Percentiles rank a stretch among this genome's conserved stretches.
Evolutionary conservation across 2,113 vertebrate species (phyloP).

Genomic region (Leptocoma aspasia): DNA sequence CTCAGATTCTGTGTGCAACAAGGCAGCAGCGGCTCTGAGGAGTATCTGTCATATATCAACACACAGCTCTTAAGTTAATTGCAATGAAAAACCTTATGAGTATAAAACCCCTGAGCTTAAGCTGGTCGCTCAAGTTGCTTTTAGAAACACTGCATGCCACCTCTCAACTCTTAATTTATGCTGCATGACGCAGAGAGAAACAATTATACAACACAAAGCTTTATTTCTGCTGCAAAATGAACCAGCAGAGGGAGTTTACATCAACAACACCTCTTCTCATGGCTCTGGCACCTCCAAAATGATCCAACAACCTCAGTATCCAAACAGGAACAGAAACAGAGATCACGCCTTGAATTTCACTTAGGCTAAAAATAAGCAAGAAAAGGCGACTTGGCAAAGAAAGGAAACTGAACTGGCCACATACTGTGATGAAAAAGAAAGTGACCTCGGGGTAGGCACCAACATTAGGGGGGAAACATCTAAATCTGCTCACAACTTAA

Average conservation of each 20-base stretch:
- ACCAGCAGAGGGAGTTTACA: not conserved
- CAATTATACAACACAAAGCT: not conserved
- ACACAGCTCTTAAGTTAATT: not conserved
- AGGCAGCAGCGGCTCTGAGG: not conserved
- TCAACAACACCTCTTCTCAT: not conserved
- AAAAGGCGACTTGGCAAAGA: not conserved
- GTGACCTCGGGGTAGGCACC: rapidly evolving
- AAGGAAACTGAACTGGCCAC: not conserved
- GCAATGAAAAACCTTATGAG: not conserved
- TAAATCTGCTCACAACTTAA: not conserved
- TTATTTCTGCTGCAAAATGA: not conserved
- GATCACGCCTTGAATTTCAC: not conserved
- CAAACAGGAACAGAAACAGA: not conserved
- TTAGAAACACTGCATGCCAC: not conserved
- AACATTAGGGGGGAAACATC: not conserved
- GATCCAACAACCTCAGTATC: not conserved
- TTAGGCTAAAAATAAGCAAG: constrained; percentile 1
- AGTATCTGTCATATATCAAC: not conserved
- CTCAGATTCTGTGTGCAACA: not conserved
- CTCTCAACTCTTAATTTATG: not conserved
- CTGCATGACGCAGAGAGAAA: not conserved
- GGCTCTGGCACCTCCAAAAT: not conserved
- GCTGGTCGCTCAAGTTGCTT: not conserved
- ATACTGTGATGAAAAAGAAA: not conserved
- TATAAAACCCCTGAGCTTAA: not conserved